phyloP scores from a whole-genome alignment of 2,888 invertebrate species.

The Vesta saturnalis region DNA sequence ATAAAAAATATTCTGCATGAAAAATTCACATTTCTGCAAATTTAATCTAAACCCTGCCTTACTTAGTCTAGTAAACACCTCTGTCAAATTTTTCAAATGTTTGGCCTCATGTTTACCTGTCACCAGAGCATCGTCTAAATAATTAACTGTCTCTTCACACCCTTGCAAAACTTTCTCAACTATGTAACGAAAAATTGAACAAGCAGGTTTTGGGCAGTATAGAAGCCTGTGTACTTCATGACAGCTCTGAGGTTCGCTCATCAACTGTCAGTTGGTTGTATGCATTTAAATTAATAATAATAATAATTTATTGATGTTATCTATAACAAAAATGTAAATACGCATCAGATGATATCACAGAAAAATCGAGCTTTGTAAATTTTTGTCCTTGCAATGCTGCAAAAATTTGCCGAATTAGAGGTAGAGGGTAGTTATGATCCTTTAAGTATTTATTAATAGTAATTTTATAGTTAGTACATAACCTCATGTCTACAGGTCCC shows the following conservation, averaged over 20 bases:
- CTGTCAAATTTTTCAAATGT: background rate
- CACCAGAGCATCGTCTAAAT: background rate
- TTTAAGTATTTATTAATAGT: conserved; percentile 48
- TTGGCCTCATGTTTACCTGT: background rate
- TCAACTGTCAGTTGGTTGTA: conserved; percentile 52
- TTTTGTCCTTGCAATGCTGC: conserved; percentile 40
- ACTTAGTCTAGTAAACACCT: background rate
- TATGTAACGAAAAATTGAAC: background rate
- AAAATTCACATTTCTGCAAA: background rate
- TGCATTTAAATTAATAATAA: conserved; percentile 47
- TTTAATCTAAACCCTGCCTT: background rate
- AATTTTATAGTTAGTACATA: conserved; percentile 44
- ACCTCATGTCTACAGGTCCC: conserved; percentile 23
- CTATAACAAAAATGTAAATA: too few relatives aligned
- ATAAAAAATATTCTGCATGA: background rate
- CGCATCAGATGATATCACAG: too few relatives aligned
- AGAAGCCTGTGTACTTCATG: background rate
- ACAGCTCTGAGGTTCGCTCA: conserved; percentile 37
- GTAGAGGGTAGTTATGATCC: conserved; percentile 48
- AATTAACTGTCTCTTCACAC: background rate
- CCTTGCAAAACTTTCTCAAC: background rate
- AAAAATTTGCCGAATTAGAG: conserved; percentile 48
- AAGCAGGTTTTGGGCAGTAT: background rate
- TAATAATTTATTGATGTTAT: too few relatives aligned
- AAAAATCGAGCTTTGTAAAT: too few relatives aligned